Conservation (phyloP, 2,888 invertebrate species). For the Dinocampus coccinellae region DNA sequence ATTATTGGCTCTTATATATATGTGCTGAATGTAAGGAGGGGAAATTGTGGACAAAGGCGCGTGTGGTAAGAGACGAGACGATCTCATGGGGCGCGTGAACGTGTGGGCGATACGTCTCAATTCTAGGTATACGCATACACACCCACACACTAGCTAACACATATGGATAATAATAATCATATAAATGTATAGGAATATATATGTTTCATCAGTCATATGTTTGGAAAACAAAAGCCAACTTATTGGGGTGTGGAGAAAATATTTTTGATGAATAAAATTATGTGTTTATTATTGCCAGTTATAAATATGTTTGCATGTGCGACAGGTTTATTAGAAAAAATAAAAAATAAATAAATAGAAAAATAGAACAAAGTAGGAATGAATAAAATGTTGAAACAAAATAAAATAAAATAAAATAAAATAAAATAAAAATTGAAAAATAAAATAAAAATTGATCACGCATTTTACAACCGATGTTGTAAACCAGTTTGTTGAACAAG, state of each 20-base stretch:
- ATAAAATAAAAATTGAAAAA: background rate
- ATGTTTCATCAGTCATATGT: background rate
- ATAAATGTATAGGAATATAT: background rate
- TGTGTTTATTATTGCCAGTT: slow-evolving; percentile 3
- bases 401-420: background rate
- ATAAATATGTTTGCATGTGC: slow-evolving; percentile 10
- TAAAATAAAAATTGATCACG: slow-evolving; percentile 14
- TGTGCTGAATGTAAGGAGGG: background rate
- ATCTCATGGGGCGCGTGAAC: background rate
- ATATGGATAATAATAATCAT: background rate
- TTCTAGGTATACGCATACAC: background rate
- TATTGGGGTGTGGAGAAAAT: background rate
- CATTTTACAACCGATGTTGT: slow-evolving; percentile 23
- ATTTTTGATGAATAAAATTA: background rate
- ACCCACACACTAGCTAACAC: background rate
- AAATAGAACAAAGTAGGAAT: background rate
- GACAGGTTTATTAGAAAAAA: background rate
- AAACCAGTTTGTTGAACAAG: slow-evolving; percentile 23
- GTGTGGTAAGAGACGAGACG: slow-evolving; percentile 23
- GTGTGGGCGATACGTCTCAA: slow-evolving; percentile 9
- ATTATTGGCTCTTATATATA: slow-evolving; percentile 25
- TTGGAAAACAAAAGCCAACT: background rate
- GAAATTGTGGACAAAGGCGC: slow-evolving; percentile 26
- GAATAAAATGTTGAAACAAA: background rate
- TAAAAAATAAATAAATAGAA: background rate